Conservation (phyloP, 2,888 invertebrate species). For the Plusia festucae region DNA sequence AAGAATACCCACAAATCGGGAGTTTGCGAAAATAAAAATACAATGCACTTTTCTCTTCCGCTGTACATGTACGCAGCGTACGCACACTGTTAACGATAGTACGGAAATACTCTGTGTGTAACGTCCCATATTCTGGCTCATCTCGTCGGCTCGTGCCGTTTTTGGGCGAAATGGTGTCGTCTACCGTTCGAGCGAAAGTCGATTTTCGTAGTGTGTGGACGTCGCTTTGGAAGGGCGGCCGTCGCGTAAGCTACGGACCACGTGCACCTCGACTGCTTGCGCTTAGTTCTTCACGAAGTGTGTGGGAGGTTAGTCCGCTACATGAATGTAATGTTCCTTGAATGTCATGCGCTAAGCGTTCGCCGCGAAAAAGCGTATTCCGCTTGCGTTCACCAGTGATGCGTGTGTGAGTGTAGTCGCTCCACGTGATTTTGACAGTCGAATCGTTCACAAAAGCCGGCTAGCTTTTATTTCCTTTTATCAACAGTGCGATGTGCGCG, state of each 20-base stretch:
- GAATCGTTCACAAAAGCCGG: slow-evolving; percentile 73
- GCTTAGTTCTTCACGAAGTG: slow-evolving; percentile 88
- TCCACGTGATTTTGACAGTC: slow-evolving; percentile 88
- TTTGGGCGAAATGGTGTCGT: slow-evolving; percentile 80
- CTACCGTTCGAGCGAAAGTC: slow-evolving; percentile 80
- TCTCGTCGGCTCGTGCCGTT: slow-evolving; percentile 72
- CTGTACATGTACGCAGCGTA: slow-evolving; percentile 72
- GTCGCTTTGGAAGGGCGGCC: slow-evolving; percentile 86
- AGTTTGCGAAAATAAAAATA: slow-evolving; percentile 63
- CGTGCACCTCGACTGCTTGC: slow-evolving; percentile 88
- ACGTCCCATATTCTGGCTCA: slow-evolving; percentile 85
- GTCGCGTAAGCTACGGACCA: slow-evolving; percentile 87
- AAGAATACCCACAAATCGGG: slow-evolving; percentile 59
- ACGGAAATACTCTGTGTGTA: slow-evolving; percentile 86
- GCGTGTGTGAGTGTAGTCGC: slow-evolving; percentile 73
- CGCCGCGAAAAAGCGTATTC: slow-evolving; percentile 80
- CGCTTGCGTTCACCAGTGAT: slow-evolving; percentile 70
- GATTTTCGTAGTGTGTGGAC: slow-evolving; percentile 79
- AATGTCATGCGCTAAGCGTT: slow-evolving; percentile 82
- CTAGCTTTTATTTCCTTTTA: slow-evolving; percentile 65
- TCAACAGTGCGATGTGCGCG: slow-evolving; percentile 69
- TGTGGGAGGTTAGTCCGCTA: slow-evolving; percentile 88
- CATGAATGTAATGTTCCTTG: slow-evolving; percentile 82
- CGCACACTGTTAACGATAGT: slow-evolving; percentile 79
- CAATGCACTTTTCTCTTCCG: slow-evolving; percentile 82